Evolutionary conservation across 2,797 vertebrate genomes (phyloP).

Genomic region (Scarus forsteni): DNA sequence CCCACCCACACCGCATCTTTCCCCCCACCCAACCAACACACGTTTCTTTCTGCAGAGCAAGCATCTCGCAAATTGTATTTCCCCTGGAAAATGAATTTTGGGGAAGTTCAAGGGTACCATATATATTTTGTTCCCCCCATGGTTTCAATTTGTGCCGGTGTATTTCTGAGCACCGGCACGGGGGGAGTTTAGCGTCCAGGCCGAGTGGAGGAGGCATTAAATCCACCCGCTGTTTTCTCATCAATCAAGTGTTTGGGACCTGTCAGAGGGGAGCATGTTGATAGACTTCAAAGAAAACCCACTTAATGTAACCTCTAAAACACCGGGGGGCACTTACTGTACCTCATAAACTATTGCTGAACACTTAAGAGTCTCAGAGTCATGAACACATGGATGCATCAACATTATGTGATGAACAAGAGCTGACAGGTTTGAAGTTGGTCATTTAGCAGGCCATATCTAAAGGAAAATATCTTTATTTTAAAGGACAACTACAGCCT

Average conservation of each 20-base stretch:
- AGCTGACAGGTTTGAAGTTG: too few species aligned
- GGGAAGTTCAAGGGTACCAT: conserved; percentile 57
- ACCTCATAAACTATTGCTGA: neutral
- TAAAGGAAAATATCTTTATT: too few species aligned
- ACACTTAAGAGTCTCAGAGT: neutral
- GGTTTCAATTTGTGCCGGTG: conserved; percentile 66
- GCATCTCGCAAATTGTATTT: conserved; percentile 66
- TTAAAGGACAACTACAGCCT: too few species aligned
- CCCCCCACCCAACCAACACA: conserved; percentile 32
- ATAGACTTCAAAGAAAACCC: conserved; percentile 58
- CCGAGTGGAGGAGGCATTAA: conserved; percentile 57
- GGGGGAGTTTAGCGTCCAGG: conserved; percentile 27
- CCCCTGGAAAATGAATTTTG: conserved; percentile 62
- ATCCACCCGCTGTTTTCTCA: conserved; percentile 59
- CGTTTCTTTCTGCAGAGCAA: conserved; percentile 71
- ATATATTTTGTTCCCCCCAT: conserved; percentile 40
- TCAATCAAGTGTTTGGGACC: conserved; percentile 70
- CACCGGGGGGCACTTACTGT: conserved; percentile 18
- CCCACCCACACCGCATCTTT: conserved; percentile 45
- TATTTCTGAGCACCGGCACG: conserved; percentile 53
- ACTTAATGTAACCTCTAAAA: conserved; percentile 38
- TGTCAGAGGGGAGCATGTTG: conserved; percentile 57
- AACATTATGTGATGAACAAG: too few species aligned
- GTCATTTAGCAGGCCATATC: too few species aligned
- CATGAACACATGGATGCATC: neutral